Percentiles rank a stretch among this genome's conserved stretches.
phyloP scores from a whole-genome alignment of 2,797 vertebrate species.

The Sebastes trivittatus region DNA sequence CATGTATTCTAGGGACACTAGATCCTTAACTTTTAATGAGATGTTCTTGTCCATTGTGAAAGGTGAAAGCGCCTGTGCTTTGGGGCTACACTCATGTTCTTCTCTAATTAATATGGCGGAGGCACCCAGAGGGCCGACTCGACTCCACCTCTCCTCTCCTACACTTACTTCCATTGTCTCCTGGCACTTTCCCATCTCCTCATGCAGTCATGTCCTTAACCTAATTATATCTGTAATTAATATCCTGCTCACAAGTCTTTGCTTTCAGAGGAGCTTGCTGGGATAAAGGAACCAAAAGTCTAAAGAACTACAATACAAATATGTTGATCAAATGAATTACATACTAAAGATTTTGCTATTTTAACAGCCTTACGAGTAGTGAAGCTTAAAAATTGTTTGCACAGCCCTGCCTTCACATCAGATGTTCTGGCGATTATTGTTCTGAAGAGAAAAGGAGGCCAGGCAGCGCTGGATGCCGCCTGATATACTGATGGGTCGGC shows the following conservation, averaged over 20 bases:
- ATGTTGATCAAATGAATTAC: background rate
- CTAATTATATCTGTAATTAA: slow-evolving; percentile 75
- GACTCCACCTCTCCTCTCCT: slow-evolving; percentile 23
- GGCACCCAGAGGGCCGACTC: slow-evolving; percentile 2
- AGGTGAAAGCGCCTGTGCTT: slow-evolving; percentile 30
- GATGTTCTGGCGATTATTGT: background rate
- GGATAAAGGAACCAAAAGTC: background rate
- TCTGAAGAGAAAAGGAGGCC: too few relatives aligned
- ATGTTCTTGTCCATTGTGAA: slow-evolving; percentile 37
- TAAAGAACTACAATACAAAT: background rate
- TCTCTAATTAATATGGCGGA: slow-evolving; percentile 61
- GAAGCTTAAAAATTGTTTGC: background rate
- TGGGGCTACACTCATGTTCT: slow-evolving; percentile 52
- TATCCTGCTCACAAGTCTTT: slow-evolving; percentile 48
- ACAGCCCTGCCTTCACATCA: background rate
- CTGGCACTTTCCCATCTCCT: slow-evolving; percentile 65
- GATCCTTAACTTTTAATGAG: slow-evolving; percentile 68
- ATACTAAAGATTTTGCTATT: background rate
- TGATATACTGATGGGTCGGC: too few relatives aligned
- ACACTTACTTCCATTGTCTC: slow-evolving; percentile 52
- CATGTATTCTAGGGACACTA: slow-evolving; percentile 1
- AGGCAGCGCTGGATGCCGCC: too few relatives aligned
- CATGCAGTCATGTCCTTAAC: slow-evolving; percentile 53
- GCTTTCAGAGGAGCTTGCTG: slow-evolving; percentile 29
- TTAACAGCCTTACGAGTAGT: background rate